Evolutionary conservation across 2,797 vertebrate species (phyloP), one percentile per base, ranked within the genome.

Genomic region (Phrynocephalus forsythii): DNA sequence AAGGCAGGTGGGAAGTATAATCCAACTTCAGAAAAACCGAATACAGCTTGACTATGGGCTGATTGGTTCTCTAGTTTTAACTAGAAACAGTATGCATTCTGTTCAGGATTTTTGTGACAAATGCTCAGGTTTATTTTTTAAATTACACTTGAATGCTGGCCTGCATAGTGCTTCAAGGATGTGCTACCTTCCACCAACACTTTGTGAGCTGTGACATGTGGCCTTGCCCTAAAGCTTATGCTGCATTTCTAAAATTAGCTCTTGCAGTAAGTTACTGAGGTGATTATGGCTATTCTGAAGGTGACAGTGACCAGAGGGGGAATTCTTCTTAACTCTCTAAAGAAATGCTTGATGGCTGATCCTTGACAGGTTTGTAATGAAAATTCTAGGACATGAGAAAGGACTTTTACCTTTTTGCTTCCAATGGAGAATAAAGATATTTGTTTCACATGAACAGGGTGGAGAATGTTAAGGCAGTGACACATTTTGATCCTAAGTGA

Each of bases 201-300:
- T 88, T 33, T 89, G 90, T 90, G 44, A 88, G 15, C 82, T 38
- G 26, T 18, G 48, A 87, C 92, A 93, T 81, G 56, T 89, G 92
- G 85, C 90, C 78, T 83, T 88, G 81, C 88, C 93, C 94, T 30
- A 90, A 88, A 90, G 92, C 93, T 82, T 28, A 22, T 1, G 86
- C 83, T 73, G 83, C 26, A 38, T 88, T 94, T 91, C 95, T 94
- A 95, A 94, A 95, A 92, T 95, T 95, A 94, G 94, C 1, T 82
- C 5, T 93, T 52, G 79, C 85, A 48, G 50, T 6, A 30, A 83
- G 91, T 88, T 86, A 30, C 66, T 0, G 52, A 84, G 1, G 90
- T 5, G 93, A 94, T 94, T 93, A 92, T 85, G 18, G 1, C 91
- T 91, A 88, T 78, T 93, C 87, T 56, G 90, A 90, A 90, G 93